A percentile compares a stretch with the other conserved stretches of the same genome.
phyloP scores from a whole-genome alignment of 1,140 invertebrate species.

The Plectrocnemia conspersa region DNA sequence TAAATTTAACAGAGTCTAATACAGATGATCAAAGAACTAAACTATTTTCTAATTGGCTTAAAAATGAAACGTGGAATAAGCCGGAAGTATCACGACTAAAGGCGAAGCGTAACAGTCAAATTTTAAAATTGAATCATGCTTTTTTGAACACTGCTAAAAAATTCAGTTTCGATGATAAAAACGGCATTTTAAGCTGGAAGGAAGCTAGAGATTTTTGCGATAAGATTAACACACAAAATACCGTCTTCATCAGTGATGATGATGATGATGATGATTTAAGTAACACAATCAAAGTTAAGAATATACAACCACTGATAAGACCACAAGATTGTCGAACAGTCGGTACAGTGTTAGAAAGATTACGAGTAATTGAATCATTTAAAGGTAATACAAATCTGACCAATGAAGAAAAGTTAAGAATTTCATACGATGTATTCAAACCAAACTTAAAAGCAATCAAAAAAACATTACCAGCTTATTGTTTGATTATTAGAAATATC shows the following conservation, averaged over 20 bases:
- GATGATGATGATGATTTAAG: slow-evolving; percentile 38
- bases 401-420: slow-evolving; percentile 35
- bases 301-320: slow-evolving; percentile 39
- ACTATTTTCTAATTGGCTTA: slow-evolving; percentile 3
- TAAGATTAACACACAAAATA: slow-evolving; percentile 15
- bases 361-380: slow-evolving; percentile 40
- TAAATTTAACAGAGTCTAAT: neutral
- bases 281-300: slow-evolving; percentile 26
- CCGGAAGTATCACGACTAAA: slow-evolving; percentile 13
- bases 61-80: slow-evolving; percentile 32
- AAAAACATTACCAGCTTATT: slow-evolving; percentile 44
- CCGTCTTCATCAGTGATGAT: slow-evolving; percentile 37
- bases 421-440: slow-evolving; percentile 47
- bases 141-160: slow-evolving; percentile 27
- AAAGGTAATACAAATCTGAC: slow-evolving; percentile 25
- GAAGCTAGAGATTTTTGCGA: slow-evolving; percentile 27
- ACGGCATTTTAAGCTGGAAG: slow-evolving; percentile 23
- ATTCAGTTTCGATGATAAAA: slow-evolving; percentile 25
- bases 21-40: neutral
- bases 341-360: slow-evolving; percentile 39
- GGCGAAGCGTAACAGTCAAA: slow-evolving; percentile 13
- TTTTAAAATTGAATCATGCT: slow-evolving; percentile 9
- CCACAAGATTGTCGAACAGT: slow-evolving; percentile 42
- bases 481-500: slow-evolving; percentile 40
- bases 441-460: slow-evolving; percentile 45